Evolutionary conservation across 2,888 invertebrate species (phyloP).

Genomic region (Temnothorax ravouxi): DNA sequence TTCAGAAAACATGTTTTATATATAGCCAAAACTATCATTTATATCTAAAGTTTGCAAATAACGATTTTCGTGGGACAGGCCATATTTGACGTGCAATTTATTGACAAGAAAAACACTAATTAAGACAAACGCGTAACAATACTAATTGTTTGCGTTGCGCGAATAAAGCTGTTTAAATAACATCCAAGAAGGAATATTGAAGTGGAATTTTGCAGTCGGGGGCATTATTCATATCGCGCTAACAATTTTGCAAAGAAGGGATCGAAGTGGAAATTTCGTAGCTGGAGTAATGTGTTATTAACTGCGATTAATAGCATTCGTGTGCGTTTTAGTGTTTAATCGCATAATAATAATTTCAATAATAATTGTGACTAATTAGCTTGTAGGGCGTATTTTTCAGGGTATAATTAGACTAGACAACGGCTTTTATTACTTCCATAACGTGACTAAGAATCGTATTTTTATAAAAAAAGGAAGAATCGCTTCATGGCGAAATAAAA

Average conservation of each 20-base stretch:
- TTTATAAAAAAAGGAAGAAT: background rate
- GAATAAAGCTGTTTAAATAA: background rate
- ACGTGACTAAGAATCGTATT: background rate
- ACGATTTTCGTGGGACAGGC: background rate
- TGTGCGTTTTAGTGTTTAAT: background rate
- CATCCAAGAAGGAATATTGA: background rate
- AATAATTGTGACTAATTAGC: conserved; percentile 16
- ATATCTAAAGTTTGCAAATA: background rate
- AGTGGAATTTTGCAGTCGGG: background rate
- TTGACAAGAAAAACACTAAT: conserved; percentile 26
- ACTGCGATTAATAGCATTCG: background rate
- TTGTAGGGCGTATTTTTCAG: background rate
- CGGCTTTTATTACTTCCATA: background rate
- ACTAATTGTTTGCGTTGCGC: background rate
- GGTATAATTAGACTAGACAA: background rate
- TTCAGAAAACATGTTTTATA: background rate
- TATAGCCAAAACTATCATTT: background rate
- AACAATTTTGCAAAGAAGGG: conserved; percentile 16
- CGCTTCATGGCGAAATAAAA: background rate
- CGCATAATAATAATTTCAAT: background rate
- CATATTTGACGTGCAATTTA: conserved; percentile 1
- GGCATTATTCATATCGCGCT: background rate
- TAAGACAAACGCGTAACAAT: background rate
- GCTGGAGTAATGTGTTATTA: background rate
- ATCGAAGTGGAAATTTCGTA: background rate